Base-by-base conservation (phyloP, 2,888 invertebrate species). In the Drosophila prostipennis region DNA sequence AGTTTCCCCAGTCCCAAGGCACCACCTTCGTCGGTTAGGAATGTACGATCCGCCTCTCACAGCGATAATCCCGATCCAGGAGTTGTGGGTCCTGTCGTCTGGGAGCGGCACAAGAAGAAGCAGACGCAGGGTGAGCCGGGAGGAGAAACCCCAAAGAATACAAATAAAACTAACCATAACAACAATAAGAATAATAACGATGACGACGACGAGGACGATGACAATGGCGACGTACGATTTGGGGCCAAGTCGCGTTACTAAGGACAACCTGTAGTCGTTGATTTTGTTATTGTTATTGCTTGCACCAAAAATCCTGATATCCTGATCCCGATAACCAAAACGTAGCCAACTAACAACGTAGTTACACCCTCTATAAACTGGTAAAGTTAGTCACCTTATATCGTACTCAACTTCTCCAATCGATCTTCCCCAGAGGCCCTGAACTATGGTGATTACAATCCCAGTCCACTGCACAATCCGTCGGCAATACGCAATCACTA, bases 51-150 rank as follows among this genome's bases (percentile, higher is more conserved):
- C 3, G 92, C 96, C 34, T 94, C 96, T 45, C 95, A 95, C 53
- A 97, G 97, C 89, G 93, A 95, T 53, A 95, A 95, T 78, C 94
- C 95, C 46, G 97, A 97, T 92, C 96, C 97, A 0, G 97, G 97
- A 0, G 95, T 96, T 5, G 94, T 97, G 36, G 96, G 97, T 0
- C 97, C 97, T 0, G 92, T 96, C 55, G 96, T 96, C 6, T 97
- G 96, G 96, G 96, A 96, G 89, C 93, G 96, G 64, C 96, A 96
- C 87, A 95, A 95, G 86, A 95, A 95, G 48, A 61, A 48, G 36
- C 61, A 85, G 67, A 79, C 81, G 58, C 82, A 85, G 82, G 82
- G 82, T 83, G 82, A 83, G 82, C 51, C 79, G 79, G 87, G 86
- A 77, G 76, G 69, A 77, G 57, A 63, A 36, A 61, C 36, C 14